These are phyloP conservation scores for Odontophorus gujanensis DNA, from an alignment of 2,113 vertebrate species.

Conservation along the genomic window DNA sequence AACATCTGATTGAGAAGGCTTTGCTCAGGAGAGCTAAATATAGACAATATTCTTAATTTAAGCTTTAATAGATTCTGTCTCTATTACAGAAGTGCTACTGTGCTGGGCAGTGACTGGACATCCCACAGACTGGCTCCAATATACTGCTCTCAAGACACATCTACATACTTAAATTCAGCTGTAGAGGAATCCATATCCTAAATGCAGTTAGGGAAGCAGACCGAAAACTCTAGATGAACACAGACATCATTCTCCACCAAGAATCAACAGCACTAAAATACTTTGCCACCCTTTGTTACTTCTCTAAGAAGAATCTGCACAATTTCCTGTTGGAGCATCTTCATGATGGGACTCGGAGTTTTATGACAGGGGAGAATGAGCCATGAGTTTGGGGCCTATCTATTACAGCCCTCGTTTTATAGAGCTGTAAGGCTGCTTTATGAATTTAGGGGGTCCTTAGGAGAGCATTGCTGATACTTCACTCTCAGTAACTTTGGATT, in stretches of 20 bases:
- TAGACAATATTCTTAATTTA: not conserved
- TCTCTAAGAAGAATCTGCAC: not conserved
- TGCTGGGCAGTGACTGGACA: not conserved
- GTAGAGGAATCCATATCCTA: not conserved
- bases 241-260: not conserved
- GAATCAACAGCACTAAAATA: not conserved
- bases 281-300: not conserved
- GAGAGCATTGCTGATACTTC: not conserved
- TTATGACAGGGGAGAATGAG: not conserved
- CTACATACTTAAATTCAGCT: not conserved
- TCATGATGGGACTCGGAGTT: not conserved
- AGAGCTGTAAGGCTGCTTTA: not conserved
- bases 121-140: not conserved
- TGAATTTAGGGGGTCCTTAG: not conserved
- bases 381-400: not conserved
- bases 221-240: not conserved
- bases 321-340: not conserved
- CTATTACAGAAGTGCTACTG: rapidly evolving
- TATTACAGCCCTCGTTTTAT: not conserved
- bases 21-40: not conserved
- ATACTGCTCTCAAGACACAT: not conserved
- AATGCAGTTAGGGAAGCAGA: not conserved
- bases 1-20: not conserved
- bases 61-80: not conserved
- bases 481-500: not conserved